Evolutionary conservation across 2,888 invertebrate species (phyloP).

Genomic region (Diabrotica balteata): DNA sequence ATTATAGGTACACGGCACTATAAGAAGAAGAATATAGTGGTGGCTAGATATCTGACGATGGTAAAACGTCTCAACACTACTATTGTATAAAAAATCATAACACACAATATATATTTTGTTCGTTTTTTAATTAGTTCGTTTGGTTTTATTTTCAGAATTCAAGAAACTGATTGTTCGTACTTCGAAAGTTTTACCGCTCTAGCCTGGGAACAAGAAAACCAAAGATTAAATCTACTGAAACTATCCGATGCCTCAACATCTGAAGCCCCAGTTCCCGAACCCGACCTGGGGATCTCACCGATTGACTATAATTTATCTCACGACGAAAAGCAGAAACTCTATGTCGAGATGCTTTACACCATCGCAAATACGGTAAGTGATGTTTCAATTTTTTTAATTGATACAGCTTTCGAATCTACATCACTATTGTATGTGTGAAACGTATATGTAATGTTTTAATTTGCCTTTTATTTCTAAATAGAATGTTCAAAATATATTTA

Average conservation of each 20-base stretch:
- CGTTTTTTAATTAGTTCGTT: background rate
- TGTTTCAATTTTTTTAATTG: background rate
- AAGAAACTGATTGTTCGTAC: constrained; percentile 93
- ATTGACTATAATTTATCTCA: constrained; percentile 57
- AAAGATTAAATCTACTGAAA: constrained; percentile 79
- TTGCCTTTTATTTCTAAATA: no score
- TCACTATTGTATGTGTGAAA: no score
- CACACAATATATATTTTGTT: background rate
- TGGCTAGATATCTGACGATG: no score
- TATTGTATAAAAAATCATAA: no score
- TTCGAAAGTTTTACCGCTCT: constrained; percentile 93
- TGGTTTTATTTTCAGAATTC: constrained; percentile 70
- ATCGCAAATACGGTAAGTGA: constrained; percentile 88
- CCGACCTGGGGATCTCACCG: constrained; percentile 54
- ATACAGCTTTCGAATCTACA: no score
- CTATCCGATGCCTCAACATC: constrained; percentile 70
- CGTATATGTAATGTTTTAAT: no score
- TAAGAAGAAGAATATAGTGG: no score
- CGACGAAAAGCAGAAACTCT: constrained; percentile 74
- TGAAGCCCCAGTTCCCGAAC: constrained; percentile 65
- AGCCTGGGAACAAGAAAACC: constrained; percentile 91
- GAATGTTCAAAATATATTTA: no score
- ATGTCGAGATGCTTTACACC: constrained; percentile 92
- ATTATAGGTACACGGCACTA: no score
- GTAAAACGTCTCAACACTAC: no score